These are phyloP conservation scores for Poeciliopsis retropinna DNA, from an alignment of 2,113 vertebrate species.

Conservation along the genomic window DNA sequence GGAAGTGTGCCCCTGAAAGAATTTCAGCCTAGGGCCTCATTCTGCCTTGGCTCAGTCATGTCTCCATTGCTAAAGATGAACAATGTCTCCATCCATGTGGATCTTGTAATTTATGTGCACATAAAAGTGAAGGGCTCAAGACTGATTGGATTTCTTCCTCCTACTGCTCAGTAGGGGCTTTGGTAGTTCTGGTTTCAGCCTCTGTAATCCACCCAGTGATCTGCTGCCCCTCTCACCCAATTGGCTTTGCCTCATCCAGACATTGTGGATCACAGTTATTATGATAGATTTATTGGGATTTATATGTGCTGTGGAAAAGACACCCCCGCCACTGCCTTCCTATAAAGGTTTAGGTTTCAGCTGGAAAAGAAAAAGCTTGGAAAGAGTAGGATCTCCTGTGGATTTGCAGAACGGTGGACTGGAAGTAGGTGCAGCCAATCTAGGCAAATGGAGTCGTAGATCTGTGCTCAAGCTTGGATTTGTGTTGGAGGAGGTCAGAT, in stretches of 20 bases:
- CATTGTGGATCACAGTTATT: conserved; percentile 74
- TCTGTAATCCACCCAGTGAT: conserved; percentile 76
- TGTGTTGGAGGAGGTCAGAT: conserved; percentile 50
- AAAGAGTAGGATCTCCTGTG: not conserved
- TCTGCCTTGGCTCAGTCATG: not conserved
- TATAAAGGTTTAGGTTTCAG: conserved; percentile 59
- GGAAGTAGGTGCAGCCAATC: conserved; percentile 10
- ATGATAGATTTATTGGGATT: conserved; percentile 77
- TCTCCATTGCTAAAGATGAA: conserved; percentile 6
- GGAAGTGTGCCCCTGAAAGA: not conserved
- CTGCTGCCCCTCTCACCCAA: conserved; percentile 67
- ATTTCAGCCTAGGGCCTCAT: not conserved
- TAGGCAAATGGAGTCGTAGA: conserved; percentile 15
- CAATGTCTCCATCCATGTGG: conserved; percentile 52
- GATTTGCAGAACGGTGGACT: conserved; percentile 16
- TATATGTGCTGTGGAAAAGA: conserved; percentile 62
- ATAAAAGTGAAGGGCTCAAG: conserved; percentile 66
- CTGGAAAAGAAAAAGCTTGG: conserved; percentile 39
- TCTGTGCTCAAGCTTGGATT: conserved; percentile 20
- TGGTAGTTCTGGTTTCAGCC: conserved; percentile 74
- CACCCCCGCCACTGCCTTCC: conserved; percentile 32
- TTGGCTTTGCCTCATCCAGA: conserved; percentile 68
- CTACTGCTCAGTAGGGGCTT: conserved; percentile 73
- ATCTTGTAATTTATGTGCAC: conserved; percentile 31
- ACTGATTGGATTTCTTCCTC: conserved; percentile 76